Conservation (phyloP, 2,888 invertebrate genomes). For the Drosophila anceps region DNA sequence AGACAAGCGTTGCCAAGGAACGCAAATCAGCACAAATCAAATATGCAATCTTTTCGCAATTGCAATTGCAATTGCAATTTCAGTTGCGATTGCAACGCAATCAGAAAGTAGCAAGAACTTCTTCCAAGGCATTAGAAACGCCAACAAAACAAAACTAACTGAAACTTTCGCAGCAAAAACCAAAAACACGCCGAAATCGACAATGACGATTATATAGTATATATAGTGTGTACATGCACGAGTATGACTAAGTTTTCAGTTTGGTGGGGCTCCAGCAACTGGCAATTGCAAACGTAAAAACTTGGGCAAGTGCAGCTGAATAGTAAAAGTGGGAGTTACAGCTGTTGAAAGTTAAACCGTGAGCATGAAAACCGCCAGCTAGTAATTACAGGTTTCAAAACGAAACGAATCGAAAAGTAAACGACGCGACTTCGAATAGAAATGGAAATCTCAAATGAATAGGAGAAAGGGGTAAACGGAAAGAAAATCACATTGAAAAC, state of each 20-base stretch:
- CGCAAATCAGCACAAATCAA: conserved; percentile 58
- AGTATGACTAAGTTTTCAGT: conserved; percentile 36
- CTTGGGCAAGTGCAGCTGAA: conserved; percentile 14
- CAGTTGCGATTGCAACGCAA: conserved; percentile 51
- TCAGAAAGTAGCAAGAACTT: conserved; percentile 51
- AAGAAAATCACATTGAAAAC: conserved; percentile 34
- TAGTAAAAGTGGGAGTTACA: conserved; percentile 34
- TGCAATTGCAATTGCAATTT: conserved; percentile 41
- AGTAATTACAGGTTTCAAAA: conserved; percentile 71
- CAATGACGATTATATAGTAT: conserved; percentile 54
- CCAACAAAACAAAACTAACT: conserved; percentile 60
- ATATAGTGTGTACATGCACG: conserved; percentile 12
- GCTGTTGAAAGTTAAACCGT: conserved; percentile 68
- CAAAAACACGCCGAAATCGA: conserved; percentile 63
- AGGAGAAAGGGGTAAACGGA: neutral
- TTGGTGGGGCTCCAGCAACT: conserved; percentile 6
- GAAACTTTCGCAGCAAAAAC: conserved; percentile 50
- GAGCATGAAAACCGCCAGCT: conserved; percentile 58
- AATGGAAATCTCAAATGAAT: conserved; percentile 21
- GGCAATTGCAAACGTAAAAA: conserved; percentile 21
- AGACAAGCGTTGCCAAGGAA: conserved; percentile 49
- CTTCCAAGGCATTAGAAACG: conserved; percentile 60
- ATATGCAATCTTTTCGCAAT: conserved; percentile 58
- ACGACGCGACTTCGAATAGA: conserved; percentile 49
- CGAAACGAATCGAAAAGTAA: conserved; percentile 72